Percentiles rank a stretch among this genome's conserved stretches.
phyloP scores from a whole-genome alignment of 35 echinoderm and acorn worm species.

The Ophioderma brevispina region DNA sequence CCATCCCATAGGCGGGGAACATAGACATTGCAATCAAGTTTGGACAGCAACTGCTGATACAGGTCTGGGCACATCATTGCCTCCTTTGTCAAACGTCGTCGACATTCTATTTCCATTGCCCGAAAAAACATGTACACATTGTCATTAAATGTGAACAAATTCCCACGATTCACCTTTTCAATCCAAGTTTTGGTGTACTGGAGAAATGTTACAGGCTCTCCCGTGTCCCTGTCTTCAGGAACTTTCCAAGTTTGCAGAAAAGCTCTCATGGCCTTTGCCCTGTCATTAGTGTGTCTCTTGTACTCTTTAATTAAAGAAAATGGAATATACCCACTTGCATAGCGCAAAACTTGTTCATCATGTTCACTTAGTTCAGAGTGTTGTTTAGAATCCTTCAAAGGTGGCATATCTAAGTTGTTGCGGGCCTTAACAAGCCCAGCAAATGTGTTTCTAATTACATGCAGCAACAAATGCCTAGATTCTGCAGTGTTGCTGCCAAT shows the following conservation, averaged over 20 bases:
- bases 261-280: not conserved
- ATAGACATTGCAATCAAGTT: not conserved
- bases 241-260: constrained; percentile 7
- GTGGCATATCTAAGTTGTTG: not conserved
- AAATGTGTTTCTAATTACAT: not conserved
- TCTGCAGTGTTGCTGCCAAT: not conserved
- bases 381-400: not conserved
- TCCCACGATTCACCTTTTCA: not conserved
- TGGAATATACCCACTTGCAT: not conserved
- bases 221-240: not conserved
- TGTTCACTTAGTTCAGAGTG: not conserved
- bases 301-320: not conserved
- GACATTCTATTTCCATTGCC: not conserved
- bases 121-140: not conserved
- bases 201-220: not conserved
- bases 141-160: not conserved
- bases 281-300: not conserved
- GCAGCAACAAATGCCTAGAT: not conserved
- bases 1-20: not conserved
- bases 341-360: not conserved
- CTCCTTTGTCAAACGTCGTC: not conserved
- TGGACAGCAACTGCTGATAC: not conserved
- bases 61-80: constrained; percentile 4
- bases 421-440: not conserved
- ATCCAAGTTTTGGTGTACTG: not conserved